Base-by-base conservation (phyloP, 2,113 vertebrate genomes). In the Lathamus discolor region DNA sequence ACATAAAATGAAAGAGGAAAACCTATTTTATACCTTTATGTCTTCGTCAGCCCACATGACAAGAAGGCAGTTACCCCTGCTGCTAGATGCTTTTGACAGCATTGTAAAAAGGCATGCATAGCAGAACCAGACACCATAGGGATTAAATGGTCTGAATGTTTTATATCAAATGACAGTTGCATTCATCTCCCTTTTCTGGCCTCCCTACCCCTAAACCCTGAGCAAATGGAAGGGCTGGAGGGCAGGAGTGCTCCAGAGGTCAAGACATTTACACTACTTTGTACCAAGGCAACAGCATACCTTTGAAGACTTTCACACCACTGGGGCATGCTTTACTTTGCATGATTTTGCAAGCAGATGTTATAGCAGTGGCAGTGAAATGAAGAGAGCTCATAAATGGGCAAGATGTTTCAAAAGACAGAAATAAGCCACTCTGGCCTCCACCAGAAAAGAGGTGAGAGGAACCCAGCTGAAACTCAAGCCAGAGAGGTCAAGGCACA, bases 11-110 rank as follows among this genome's bases (percentile, higher is more conserved):
- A 77, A 85, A 72, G 64, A 88, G 29, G 54, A 72, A 87, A 95
- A 89, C 52, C 77, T 48, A 10, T 64, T 93, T 92, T 66, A 57
- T 29, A 43, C 74, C 66, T 57, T 90, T 77, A 83, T 86, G 86
- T 83, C 92, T 90, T 59, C 96, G 90, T 90, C 90, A 94, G 83
- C 54, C 84, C 85, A 77, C 63, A 82, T 27, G 33, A 91, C 81
- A 95, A 17, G 67, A 33, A 82, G 44, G 73, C 74, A 79, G 77
- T 79, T 89, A 78, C 62, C 57, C 88, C 95, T 95, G 95, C 69
- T 91, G 89, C 81, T 92, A 25, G 2, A 6, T 49, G 86, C 70
- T 54, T 94, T 76, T 91, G 91, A 73, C 78, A 91, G 57, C 25
- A 1, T 43, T 64, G 52, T 17, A 11, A 17, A 49, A 66, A 95